Base-by-base conservation (phyloP, 1,140 invertebrate genomes). In the Hycleus cichorii region DNA sequence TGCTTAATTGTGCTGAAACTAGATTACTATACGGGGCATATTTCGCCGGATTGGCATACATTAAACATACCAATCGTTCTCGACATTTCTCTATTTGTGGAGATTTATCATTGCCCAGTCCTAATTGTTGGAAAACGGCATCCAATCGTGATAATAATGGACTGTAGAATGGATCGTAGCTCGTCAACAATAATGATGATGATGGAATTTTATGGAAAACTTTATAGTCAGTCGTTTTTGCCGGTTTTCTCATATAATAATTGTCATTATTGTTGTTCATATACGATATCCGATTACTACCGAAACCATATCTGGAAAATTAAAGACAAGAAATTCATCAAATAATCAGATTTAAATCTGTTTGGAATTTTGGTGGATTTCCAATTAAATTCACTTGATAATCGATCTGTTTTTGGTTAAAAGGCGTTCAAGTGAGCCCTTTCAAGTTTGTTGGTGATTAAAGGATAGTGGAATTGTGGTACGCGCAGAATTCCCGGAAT, bases 111-210 rank as follows among this genome's bases (percentile, higher is more conserved):
- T 71, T 71, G 9, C 72, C 72, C 1, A 77, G 73, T 59, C 88
- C 88, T 0, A 91, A 75, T 63, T 90, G 83, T 11, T 83, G 85
- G 68, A 91, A 92, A 4, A 93, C 87, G 0, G 87, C 84, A 65
- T 92, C 90, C 38, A 93, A 77, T 4, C 89, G 75, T 0, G 88
- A 91, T 2, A 93, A 72, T 9, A 93, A 68, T 0, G 90, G 90
- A 57, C 87, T 90, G 70, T 91, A 93, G 74, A 91, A 91, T 1
- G 89, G 89, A 73, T 91, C 89, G 71, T 90, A 92, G 72, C 89
- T 89, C 44, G 88, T 89, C 25, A 92, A 74, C 47, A 92, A 79
- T 59, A 91, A 76, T 0, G 88, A 89, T 4, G 88, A 89, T 1
- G 83, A 81, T 25, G 90, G 90, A 58, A 91, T 90, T 67, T 90